Evolutionary conservation across 2,113 vertebrate genomes (phyloP), one percentile per base, ranked within the genome.

Genomic region (Amphilophus citrinellus): DNA sequence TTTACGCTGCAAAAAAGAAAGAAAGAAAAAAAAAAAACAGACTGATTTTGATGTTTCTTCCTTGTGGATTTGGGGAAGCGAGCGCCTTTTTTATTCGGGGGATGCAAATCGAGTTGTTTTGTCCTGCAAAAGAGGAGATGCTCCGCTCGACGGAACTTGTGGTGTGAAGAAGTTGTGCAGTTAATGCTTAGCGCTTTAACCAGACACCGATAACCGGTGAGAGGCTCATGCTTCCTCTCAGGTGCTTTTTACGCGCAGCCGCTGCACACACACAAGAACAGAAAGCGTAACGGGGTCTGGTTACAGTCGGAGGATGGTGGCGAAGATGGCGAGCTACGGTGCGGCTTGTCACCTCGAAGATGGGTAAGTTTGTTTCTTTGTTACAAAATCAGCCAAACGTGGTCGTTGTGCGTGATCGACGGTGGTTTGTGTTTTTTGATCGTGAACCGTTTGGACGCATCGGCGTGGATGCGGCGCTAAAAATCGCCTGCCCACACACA

Each of bases 321-420:
- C 91, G 7, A 27, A 83, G 81, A 94, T 95, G 93, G 90, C 79
- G 84, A 92, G 57, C 87, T 86, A 66, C 24, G 87, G 85, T 15
- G 83, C 87, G 10, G 83, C 83, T 39, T 76, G 63, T 44, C 77
- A 85, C 32, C 76, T 91, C 61, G 93, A 95, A 58, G 83, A 93
- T 56, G 87, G 92, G 94, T 94, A 87, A 90, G 89, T 81, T 3
- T 8, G 24, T 7, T n/a, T 2, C 22, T 1, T 13, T 65, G 5
- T 8, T 20, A 20, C 14, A 2, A 44, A 8, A 61, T 32, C 0
- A 9, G 3, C 10, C 2, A 7, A 5, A 37, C 32, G 10, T 5
- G 22, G 32, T 32, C 3, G 13, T 3, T 1, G 18, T 60, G 17
- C 1, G 11, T 3, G 4, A 47, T 53, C 17, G 8, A 30, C 1